Evolutionary conservation across 2,113 vertebrate genomes (phyloP).

Genomic region (Ammodytes dubius): DNA sequence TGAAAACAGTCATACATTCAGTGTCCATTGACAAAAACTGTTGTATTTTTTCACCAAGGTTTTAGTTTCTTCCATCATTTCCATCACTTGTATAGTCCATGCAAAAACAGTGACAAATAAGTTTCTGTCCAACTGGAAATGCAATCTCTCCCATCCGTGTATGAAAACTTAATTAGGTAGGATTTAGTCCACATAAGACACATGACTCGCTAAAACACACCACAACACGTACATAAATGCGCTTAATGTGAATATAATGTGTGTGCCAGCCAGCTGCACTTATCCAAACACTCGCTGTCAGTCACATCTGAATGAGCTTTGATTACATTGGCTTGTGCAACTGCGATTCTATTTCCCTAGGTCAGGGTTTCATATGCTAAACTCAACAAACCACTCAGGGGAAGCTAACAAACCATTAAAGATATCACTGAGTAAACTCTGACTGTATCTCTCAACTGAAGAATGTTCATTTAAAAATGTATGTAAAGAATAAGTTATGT

Average conservation of each 20-base stretch:
- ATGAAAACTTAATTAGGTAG: not conserved
- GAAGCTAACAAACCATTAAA: slow-evolving; percentile 64
- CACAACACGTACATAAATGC: slow-evolving; percentile 12
- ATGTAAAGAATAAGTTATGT: slow-evolving; percentile 44
- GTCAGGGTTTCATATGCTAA: slow-evolving; percentile 77
- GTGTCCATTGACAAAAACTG: not conserved
- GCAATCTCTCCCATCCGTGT: not conserved
- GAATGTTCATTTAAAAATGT: slow-evolving; percentile 40
- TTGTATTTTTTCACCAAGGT: too few species aligned
- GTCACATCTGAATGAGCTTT: slow-evolving; percentile 61
- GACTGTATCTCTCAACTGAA: slow-evolving; percentile 54
- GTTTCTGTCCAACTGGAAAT: not conserved
- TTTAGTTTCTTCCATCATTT: too few species aligned
- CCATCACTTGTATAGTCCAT: not conserved
- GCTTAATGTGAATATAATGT: slow-evolving; percentile 31
- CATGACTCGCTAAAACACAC: slow-evolving; percentile 11
- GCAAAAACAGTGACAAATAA: not conserved
- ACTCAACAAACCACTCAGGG: slow-evolving; percentile 59
- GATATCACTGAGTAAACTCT: slow-evolving; percentile 49
- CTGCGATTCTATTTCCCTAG: slow-evolving; percentile 43
- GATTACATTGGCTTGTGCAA: slow-evolving; percentile 57
- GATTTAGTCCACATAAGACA: slow-evolving; percentile 15
- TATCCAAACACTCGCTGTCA: slow-evolving; percentile 45
- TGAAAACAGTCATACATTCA: not conserved
- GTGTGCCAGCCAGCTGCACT: slow-evolving; percentile 21